A percentile compares a stretch with the other conserved stretches of the same genome.
Evolutionary conservation across 1,140 invertebrate genomes (phyloP).

Genomic region (Leptoteleia sp.): DNA sequence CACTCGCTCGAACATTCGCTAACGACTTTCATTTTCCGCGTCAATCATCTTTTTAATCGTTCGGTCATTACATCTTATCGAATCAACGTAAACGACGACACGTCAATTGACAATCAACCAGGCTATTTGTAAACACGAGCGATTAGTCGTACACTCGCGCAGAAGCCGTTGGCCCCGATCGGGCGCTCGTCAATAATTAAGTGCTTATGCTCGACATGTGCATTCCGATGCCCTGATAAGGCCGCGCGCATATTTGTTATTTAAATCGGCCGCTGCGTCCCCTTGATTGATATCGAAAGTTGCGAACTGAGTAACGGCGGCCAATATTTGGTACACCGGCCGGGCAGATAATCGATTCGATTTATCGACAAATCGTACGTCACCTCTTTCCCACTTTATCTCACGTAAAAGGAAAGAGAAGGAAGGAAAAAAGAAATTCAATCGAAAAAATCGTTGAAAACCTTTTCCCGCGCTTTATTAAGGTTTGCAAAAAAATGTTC

Average conservation of each 20-base stretch:
- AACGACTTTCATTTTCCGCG: background rate
- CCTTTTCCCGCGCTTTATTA: no score
- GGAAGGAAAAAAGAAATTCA: no score
- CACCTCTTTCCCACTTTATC: no score
- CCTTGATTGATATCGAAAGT: no score
- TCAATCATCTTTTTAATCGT: constrained; percentile 13
- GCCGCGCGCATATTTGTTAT: constrained; percentile 9
- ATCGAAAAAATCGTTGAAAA: no score
- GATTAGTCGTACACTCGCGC: constrained; percentile 21
- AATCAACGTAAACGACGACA: constrained; percentile 15
- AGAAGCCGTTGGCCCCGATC: constrained; percentile 36
- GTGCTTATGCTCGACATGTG: constrained; percentile 44
- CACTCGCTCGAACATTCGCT: background rate
- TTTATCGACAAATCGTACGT: no score
- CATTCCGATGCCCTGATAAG: constrained; percentile 30
- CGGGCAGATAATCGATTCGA: no score
- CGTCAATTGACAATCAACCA: constrained; percentile 37
- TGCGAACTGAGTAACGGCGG: no score
- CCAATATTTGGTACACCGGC: no score
- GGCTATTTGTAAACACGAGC: constrained; percentile 27
- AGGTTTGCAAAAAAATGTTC: no score
- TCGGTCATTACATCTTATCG: constrained; percentile 6
- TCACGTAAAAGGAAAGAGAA: no score
- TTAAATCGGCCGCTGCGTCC: background rate
- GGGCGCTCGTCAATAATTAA: constrained; percentile 39